phyloP scores from a whole-genome alignment of 64 coral and sea anemone genomes.

The Trachythela sp. region DNA sequence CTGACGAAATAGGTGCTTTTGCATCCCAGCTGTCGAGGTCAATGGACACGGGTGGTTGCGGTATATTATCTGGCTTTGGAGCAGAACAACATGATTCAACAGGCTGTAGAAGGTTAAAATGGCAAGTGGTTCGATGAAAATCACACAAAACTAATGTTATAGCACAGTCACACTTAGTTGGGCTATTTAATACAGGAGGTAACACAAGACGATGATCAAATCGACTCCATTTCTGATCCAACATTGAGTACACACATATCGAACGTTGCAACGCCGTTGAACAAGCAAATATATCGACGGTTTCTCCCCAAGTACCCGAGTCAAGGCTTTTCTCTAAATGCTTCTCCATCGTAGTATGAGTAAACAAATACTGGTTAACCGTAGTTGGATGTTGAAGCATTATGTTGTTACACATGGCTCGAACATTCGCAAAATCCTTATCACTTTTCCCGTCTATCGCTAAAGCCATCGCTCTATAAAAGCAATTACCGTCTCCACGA shows the following conservation, averaged over 20 bases:
- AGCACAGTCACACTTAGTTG: too few relatives aligned
- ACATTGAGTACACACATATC: constrained; percentile 13
- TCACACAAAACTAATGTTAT: too few relatives aligned
- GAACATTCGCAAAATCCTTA: constrained; percentile 30
- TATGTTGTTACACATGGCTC: constrained; percentile 9
- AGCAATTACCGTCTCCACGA: constrained; percentile 58
- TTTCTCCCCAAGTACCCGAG: constrained; percentile 27
- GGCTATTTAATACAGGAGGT: too few relatives aligned
- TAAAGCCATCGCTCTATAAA: constrained; percentile 50
- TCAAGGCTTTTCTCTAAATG: not conserved
- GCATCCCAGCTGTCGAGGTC: not conserved
- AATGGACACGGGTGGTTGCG: not conserved
- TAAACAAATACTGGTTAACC: constrained; percentile 36
- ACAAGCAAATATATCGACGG: too few relatives aligned
- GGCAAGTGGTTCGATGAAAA: too few relatives aligned
- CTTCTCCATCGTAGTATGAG: not conserved
- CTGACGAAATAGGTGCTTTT: not conserved
- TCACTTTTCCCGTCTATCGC: constrained; percentile 51
- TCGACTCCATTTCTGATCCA: not conserved
- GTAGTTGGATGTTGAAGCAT: constrained; percentile 18
- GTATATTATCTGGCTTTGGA: not conserved
- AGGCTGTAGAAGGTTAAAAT: not conserved
- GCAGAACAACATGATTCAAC: not conserved
- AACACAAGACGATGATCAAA: too few relatives aligned
- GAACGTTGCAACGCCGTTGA: constrained; percentile 26